A percentile compares a stretch with the other conserved stretches of the same genome.
Evolutionary conservation across 2,888 invertebrate genomes (phyloP).

Genomic region (Phanerotoma sp.): DNA sequence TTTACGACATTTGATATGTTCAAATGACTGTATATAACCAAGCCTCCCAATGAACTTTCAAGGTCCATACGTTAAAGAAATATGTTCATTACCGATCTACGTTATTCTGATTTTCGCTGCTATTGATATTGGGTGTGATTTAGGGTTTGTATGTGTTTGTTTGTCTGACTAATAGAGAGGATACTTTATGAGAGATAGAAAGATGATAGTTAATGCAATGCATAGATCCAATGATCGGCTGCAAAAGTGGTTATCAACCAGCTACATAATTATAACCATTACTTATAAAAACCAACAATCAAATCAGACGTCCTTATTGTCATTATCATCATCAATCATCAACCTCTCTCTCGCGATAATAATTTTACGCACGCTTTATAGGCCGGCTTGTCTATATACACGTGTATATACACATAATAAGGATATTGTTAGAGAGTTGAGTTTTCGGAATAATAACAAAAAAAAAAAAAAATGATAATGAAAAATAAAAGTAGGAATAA

Average conservation of each 20-base stretch:
- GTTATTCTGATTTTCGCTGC: neutral
- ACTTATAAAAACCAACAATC: constrained; percentile 1
- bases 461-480: neutral
- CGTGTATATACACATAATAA: too few species aligned
- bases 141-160: neutral
- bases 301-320: constrained; percentile 25
- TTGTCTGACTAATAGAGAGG: neutral
- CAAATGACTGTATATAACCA: neutral
- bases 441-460: neutral
- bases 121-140: neutral
- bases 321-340: constrained; percentile 9
- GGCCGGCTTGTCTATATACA: too few species aligned
- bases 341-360: constrained; percentile 3
- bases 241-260: constrained; percentile 24
- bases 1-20: neutral
- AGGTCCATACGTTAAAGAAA: too few species aligned
- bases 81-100: too few species aligned
- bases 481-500: constrained; percentile 6
- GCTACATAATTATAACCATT: constrained; percentile 8
- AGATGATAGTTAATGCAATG: constrained; percentile 39
- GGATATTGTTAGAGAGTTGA: constrained; percentile 1
- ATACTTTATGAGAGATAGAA: constrained; percentile 4
- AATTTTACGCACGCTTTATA: too few species aligned
- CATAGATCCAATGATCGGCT: constrained; percentile 48
- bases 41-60: neutral